These are phyloP conservation scores for Micronycteris hirsuta DNA, from an alignment of 2,113 vertebrate genomes.

Conservation along the genomic window DNA sequence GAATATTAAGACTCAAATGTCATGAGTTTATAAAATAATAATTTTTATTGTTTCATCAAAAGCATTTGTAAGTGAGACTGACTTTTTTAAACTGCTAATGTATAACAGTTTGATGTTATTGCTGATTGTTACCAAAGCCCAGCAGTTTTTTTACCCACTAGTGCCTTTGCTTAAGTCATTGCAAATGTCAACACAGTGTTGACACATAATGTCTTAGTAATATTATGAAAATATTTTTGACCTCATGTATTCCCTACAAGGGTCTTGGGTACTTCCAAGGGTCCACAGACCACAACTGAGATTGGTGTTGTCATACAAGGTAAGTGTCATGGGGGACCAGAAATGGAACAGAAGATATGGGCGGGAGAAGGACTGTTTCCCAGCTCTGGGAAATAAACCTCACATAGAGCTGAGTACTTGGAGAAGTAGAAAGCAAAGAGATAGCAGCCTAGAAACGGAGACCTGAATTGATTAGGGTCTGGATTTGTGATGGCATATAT, in stretches of 20 bases:
- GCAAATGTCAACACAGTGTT: background rate
- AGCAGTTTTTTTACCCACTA: conserved; percentile 13
- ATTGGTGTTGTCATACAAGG: background rate
- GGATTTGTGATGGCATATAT: background rate
- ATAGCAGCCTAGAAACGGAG: background rate
- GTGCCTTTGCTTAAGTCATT: background rate
- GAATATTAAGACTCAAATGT: background rate
- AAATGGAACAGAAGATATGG: background rate
- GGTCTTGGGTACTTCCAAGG: background rate
- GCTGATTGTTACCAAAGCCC: conserved; percentile 19
- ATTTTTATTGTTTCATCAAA: conserved; percentile 32
- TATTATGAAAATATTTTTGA: conserved; percentile 6
- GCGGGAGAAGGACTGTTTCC: background rate
- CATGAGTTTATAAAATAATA: background rate
- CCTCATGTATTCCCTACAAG: background rate
- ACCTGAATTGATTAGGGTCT: background rate
- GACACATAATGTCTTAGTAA: background rate
- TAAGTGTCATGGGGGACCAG: background rate
- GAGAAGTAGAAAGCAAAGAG: background rate
- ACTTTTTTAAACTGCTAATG: background rate
- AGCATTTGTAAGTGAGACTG: background rate
- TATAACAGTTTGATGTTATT: background rate
- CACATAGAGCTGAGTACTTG: background rate
- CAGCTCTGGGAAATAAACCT: background rate
- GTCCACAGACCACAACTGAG: background rate